A percentile compares a stretch with the other conserved stretches of the same genome.
Conservation (phyloP, 2,888 invertebrate genomes). For the Morpho deidamia region DNA sequence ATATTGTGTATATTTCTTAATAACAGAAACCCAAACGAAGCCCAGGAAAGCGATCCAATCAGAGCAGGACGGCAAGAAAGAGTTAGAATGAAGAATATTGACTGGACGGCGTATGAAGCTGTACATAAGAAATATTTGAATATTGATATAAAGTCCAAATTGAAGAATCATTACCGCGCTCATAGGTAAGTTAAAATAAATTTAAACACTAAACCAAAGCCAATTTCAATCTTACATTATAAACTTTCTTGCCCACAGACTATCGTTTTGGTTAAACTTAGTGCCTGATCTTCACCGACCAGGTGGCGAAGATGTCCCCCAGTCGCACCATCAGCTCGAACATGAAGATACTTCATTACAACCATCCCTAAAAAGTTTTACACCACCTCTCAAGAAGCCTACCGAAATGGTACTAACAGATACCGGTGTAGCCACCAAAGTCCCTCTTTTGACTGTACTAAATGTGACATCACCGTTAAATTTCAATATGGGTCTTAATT, state of each 20-base stretch:
- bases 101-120: constrained; percentile 96
- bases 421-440: constrained; percentile 59
- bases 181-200: constrained; percentile 76
- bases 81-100: constrained; percentile 89
- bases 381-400: constrained; percentile 74
- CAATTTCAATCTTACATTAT: not conserved
- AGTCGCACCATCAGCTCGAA: constrained; percentile 90
- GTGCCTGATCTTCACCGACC: constrained; percentile 95
- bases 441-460: constrained; percentile 53
- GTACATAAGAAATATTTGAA: constrained; percentile 95
- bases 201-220: not conserved
- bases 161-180: constrained; percentile 96
- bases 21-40: constrained; percentile 92
- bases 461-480: constrained; percentile 67
- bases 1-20: not conserved
- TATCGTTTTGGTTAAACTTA: constrained; percentile 96
- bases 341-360: constrained; percentile 82
- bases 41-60: constrained; percentile 82
- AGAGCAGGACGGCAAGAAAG: constrained; percentile 87
- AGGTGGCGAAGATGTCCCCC: constrained; percentile 91
- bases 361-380: constrained; percentile 77
- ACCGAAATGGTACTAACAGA: constrained; percentile 69
- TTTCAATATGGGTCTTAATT: constrained; percentile 60
- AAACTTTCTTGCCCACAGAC: constrained; percentile 56
- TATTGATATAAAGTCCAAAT: constrained; percentile 92